Conservation (phyloP, 1,140 invertebrate species). For the Trachymyrmex septentrionalis region DNA sequence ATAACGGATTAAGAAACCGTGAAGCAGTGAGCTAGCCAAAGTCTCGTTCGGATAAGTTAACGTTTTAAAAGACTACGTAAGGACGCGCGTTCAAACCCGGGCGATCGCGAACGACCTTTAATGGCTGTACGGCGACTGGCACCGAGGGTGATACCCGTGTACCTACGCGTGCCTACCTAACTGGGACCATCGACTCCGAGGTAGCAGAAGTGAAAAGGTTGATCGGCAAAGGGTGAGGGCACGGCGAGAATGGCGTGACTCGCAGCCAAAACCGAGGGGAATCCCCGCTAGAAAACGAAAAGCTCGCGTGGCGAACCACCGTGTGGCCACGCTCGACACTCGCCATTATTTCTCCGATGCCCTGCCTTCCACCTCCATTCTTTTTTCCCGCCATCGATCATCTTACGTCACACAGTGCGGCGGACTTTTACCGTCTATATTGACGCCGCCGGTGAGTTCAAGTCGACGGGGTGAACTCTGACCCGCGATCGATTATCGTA, state of each 20-base stretch:
- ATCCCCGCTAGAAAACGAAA: conserved; percentile 79
- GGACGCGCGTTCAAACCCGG: not conserved
- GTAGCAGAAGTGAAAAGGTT: conserved; percentile 74
- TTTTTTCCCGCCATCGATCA: conserved; percentile 49
- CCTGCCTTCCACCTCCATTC: conserved; percentile 14
- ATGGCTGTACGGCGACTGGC: conserved; percentile 82
- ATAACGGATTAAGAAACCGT: not conserved
- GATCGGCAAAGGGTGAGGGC: conserved; percentile 65
- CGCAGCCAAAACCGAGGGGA: conserved; percentile 72
- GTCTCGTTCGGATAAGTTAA: not conserved
- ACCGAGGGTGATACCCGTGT: conserved; percentile 82
- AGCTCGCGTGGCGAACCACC: conserved; percentile 85
- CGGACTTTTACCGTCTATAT: conserved; percentile 34
- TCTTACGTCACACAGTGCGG: conserved; percentile 42
- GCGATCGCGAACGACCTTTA: conserved; percentile 72
- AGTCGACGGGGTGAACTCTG: conserved; percentile 9
- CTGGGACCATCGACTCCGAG: conserved; percentile 51
- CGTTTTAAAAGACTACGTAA: conserved; percentile 18
- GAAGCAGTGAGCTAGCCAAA: too few relatives aligned
- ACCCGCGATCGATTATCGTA: conserved; percentile 45
- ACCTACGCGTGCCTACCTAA: conserved; percentile 69
- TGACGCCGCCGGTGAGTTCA: not conserved
- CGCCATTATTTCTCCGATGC: conserved; percentile 81
- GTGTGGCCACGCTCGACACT: conserved; percentile 85
- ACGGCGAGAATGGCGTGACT: conserved; percentile 80